A percentile compares a stretch with the other conserved stretches of the same genome.
These are phyloP conservation scores for Conus ventricosus DNA, from an alignment of 1,140 invertebrate genomes.

Conservation along the genomic window DNA sequence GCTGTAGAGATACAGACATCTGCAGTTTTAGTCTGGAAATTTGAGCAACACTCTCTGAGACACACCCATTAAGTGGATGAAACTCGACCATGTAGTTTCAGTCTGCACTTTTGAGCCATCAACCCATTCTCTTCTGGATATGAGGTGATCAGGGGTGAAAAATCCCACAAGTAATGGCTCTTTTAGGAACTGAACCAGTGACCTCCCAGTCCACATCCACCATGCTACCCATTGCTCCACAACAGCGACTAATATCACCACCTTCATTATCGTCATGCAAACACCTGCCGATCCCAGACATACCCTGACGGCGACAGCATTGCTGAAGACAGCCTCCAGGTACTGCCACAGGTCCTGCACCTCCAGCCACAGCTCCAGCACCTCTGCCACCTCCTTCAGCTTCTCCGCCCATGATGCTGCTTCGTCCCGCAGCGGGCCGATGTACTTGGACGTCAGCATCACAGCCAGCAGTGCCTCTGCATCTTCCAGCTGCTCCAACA, in stretches of 20 bases:
- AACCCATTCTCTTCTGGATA: too few species aligned
- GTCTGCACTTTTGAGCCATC: too few species aligned
- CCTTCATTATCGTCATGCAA: not conserved
- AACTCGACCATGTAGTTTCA: too few species aligned
- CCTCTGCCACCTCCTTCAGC: conserved; percentile 73
- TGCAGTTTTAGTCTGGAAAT: too few species aligned
- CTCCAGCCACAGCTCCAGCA: conserved; percentile 74
- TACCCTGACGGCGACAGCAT: conserved; percentile 64
- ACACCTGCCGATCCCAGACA: not conserved
- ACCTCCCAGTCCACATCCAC: too few species aligned
- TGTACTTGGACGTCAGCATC: conserved; percentile 72
- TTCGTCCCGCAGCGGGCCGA: conserved; percentile 73
- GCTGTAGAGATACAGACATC: too few species aligned
- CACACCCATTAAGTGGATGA: too few species aligned
- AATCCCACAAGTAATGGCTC: too few species aligned
- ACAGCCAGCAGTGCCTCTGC: conserved; percentile 72
- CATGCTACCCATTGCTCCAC: too few species aligned
- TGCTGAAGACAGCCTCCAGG: conserved; percentile 73
- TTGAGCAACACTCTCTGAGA: too few species aligned
- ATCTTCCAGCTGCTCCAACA: conserved; percentile 75
- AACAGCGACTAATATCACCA: not conserved
- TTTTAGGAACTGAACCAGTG: too few species aligned
- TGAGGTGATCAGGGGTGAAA: too few species aligned
- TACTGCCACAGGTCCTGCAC: conserved; percentile 75
- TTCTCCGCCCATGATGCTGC: conserved; percentile 75